Percentiles rank a stretch among this genome's conserved stretches.
phyloP scores from a whole-genome alignment of 2,888 invertebrate genomes.

The Bibio marci region DNA sequence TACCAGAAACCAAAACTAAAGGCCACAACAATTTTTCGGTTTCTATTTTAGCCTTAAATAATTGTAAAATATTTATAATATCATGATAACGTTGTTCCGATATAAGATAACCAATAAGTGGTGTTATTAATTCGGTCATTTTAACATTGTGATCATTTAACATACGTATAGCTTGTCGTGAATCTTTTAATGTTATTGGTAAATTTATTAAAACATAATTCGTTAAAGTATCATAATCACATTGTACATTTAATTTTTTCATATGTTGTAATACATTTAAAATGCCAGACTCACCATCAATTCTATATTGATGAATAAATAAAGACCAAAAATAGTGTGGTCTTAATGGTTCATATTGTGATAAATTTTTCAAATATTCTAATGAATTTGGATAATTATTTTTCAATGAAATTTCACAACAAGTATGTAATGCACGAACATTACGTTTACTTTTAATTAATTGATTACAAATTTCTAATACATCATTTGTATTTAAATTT shows the following conservation, averaged over 20 bases:
- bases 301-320: slow-evolving; percentile 31
- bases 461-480: slow-evolving; percentile 20
- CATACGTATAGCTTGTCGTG: slow-evolving; percentile 16
- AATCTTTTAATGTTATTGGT: slow-evolving; percentile 17
- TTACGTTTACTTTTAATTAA: slow-evolving; percentile 20
- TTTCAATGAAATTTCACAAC: slow-evolving; percentile 35
- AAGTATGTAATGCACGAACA: slow-evolving; percentile 29
- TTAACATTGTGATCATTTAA: slow-evolving; percentile 19
- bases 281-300: slow-evolving; percentile 35
- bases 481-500: slow-evolving; percentile 24
- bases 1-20: slow-evolving; percentile 29
- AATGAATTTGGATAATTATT: slow-evolving; percentile 13
- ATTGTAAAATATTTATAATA: slow-evolving; percentile 14
- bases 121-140: slow-evolving; percentile 16
- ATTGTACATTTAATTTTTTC: slow-evolving; percentile 33
- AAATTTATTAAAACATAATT: slow-evolving; percentile 36
- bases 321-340: slow-evolving; percentile 53
- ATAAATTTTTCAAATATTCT: slow-evolving; percentile 16
- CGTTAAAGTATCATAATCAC: slow-evolving; percentile 39
- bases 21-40: slow-evolving; percentile 31
- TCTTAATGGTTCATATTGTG: slow-evolving; percentile 20
- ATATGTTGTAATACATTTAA: slow-evolving; percentile 36
- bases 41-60: slow-evolving; percentile 33
- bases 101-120: slow-evolving; percentile 20
- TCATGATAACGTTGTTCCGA: slow-evolving; percentile 16